Evolutionary conservation across 1,140 invertebrate genomes (phyloP).

Genomic region (Brachionus koreanus): DNA sequence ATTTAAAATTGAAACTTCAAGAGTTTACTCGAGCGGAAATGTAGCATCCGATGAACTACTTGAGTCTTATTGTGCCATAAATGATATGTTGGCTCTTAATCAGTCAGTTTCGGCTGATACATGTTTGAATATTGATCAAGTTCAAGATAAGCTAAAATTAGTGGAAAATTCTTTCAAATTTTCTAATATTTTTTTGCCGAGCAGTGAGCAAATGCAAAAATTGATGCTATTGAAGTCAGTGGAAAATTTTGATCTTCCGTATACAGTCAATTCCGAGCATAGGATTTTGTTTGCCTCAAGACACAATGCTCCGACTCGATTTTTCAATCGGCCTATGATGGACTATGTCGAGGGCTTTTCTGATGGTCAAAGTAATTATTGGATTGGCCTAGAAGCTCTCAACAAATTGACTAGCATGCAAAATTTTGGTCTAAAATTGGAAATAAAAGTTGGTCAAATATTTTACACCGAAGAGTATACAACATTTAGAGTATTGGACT

Average conservation of each 20-base stretch:
- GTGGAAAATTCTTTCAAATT: background rate
- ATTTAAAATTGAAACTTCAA: conserved; percentile 13
- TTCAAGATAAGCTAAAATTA: background rate
- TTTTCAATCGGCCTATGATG: background rate
- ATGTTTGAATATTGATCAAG: background rate
- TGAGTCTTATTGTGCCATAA: background rate
- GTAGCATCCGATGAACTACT: background rate
- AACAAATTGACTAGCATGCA: background rate
- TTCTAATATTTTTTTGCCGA: background rate
- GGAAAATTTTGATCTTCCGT: background rate
- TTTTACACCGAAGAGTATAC: background rate
- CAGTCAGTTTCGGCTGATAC: background rate
- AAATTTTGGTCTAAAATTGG: background rate
- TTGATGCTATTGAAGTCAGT: background rate
- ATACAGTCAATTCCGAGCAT: background rate
- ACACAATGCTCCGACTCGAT: background rate
- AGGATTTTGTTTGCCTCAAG: background rate
- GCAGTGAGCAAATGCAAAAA: background rate
- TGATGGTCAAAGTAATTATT: background rate
- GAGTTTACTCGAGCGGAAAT: background rate
- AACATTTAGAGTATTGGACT: background rate
- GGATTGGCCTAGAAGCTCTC: background rate
- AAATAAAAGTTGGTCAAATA: background rate
- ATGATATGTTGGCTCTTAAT: background rate
- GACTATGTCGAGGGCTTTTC: conserved; percentile 5